Conservation (phyloP, 2,888 invertebrate genomes). For the Tryphoninae sp. region DNA sequence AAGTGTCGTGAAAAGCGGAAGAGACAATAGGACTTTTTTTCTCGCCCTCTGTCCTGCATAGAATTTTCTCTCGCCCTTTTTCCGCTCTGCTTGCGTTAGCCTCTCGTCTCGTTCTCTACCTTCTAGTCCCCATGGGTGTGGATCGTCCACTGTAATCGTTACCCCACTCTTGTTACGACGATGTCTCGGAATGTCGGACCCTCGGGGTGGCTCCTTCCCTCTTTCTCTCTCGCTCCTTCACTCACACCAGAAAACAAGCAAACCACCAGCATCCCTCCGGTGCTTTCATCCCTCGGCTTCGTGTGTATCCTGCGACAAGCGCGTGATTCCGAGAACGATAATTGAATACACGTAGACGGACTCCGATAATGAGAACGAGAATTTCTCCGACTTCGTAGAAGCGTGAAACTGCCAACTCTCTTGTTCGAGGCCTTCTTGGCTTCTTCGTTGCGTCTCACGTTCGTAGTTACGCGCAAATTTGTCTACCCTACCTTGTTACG, state of each 20-base stretch:
- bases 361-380: constrained; percentile 48
- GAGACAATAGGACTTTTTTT: constrained; percentile 53
- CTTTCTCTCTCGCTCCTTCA: not conserved
- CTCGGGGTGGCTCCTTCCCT: constrained; percentile 22
- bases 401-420: not conserved
- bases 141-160: constrained; percentile 51
- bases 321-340: constrained; percentile 45
- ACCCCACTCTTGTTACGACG: constrained; percentile 20
- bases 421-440: constrained; percentile 7
- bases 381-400: not conserved
- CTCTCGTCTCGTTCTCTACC: constrained; percentile 1
- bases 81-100: not conserved
- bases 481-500: no score
- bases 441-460: not conserved
- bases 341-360: constrained; percentile 51
- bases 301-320: constrained; percentile 1
- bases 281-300: constrained; percentile 10
- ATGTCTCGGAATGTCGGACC: constrained; percentile 25
- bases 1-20: constrained; percentile 32
- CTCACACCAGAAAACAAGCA: constrained; percentile 13
- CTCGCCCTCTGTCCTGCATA: constrained; percentile 40
- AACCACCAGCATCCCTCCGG: not conserved
- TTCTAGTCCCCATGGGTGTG: constrained; percentile 6
- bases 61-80: constrained; percentile 53
- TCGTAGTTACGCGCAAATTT: not conserved